Evolutionary conservation across 2,113 vertebrate species (phyloP), one percentile per base, ranked within the genome.

Genomic region (Paracanthobrama guichenoti): DNA sequence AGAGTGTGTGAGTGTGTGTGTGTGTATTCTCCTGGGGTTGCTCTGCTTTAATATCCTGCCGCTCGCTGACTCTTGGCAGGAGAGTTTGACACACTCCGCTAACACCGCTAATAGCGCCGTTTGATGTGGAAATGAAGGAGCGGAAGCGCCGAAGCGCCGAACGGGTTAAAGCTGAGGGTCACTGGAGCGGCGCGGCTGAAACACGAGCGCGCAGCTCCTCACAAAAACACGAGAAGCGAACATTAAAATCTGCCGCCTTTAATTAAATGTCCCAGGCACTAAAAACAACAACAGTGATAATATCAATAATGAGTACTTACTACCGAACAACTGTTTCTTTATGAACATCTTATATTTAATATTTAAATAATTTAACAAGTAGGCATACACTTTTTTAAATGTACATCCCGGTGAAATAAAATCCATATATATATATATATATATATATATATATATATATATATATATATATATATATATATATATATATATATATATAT

Each of bases 41-140:
- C 91, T 90, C 89, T 66, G 85, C 92, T 95, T 94, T 95, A 94
- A 95, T 95, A 94, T 95, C 94, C 94, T 94, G 93, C 93, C 93
- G 94, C 92, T 93, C 93, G 94, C 93, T 94, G 94, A 93, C 94
- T 93, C 94, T 94, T 94, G 93, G 93, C 94, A 90, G 91, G 89
- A 92, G 93, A 92, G 91, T 93, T 93, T 93, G 92, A 92, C 92
- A 94, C 94, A 95, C 92, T 94, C 93, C 88, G 90, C 92, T 94
- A 93, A 90, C 91, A 91, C 90, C 92, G 92, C 93, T 94, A 95
- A 95, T 95, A 91, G 93, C 91, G 87, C 89, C 91, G 93, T 95
- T 94, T 95, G 94, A 94, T 93, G 93, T 95, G 94, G 93, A 94
- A 94, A 94, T 94, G 91, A 93, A 87, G 88, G 85, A 88, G 75